A percentile compares a stretch with the other conserved stretches of the same genome.
These are phyloP conservation scores for Platyura marginata DNA, from an alignment of 1,140 invertebrate species.

Conservation along the genomic window DNA sequence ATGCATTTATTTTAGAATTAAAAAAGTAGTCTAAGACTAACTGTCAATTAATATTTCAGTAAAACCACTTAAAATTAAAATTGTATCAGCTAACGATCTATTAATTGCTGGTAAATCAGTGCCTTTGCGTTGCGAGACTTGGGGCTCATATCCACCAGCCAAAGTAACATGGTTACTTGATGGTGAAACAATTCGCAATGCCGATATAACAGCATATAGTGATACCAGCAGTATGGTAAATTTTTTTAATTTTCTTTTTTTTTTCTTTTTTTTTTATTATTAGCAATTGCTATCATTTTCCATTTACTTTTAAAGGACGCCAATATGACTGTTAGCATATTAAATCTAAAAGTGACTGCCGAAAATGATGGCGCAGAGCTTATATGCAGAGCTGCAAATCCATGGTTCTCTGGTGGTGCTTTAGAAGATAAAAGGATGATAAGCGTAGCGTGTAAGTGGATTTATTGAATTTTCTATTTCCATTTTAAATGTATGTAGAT, in stretches of 20 bases:
- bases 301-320: conserved; percentile 26
- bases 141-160: conserved; percentile 53
- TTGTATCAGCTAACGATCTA: conserved; percentile 35
- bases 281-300: too few relatives aligned
- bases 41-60: too few relatives aligned
- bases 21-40: too few relatives aligned
- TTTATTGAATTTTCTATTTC: conserved; percentile 6
- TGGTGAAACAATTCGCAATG: conserved; percentile 36
- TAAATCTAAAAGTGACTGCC: conserved; percentile 48
- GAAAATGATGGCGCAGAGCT: conserved; percentile 67
- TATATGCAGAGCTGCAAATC: conserved; percentile 75
- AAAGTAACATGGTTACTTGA: conserved; percentile 51
- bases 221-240: conserved; percentile 7
- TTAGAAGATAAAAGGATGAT: conserved; percentile 58
- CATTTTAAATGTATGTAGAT: too few relatives aligned
- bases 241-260: neutral
- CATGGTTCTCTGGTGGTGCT: conserved; percentile 60
- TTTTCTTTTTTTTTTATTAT: neutral
- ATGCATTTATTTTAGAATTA: too few relatives aligned
- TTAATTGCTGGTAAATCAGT: conserved; percentile 39
- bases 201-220: conserved; percentile 21
- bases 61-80: conserved; percentile 47
- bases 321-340: conserved; percentile 53
- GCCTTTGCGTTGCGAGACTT: conserved; percentile 43
- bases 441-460: conserved; percentile 65